Evolutionary conservation across 2,888 invertebrate genomes (phyloP).

Genomic region (Nomada goodeniana): DNA sequence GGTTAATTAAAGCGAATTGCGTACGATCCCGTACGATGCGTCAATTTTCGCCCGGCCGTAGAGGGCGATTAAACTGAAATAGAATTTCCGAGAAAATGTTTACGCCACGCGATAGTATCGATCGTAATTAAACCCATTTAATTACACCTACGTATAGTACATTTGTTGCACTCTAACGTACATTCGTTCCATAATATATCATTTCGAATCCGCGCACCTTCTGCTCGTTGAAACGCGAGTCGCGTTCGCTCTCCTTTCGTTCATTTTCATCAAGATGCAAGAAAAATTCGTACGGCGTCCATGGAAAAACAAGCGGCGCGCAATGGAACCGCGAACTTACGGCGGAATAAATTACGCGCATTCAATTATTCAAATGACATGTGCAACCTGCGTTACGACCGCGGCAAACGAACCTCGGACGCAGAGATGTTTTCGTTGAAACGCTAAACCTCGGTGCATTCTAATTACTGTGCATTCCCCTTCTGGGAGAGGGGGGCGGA

Average conservation of each 20-base stretch:
- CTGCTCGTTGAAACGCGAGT: neutral
- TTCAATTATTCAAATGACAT: constrained; percentile 46
- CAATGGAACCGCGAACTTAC: constrained; percentile 19
- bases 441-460: neutral
- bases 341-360: constrained; percentile 34
- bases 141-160: neutral
- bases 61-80: constrained; percentile 5
- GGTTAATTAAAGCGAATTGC: constrained; percentile 19
- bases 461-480: neutral
- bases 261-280: neutral
- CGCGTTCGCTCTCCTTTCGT: neutral
- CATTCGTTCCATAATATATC: neutral
- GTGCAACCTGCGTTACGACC: neutral
- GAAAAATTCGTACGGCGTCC: constrained; percentile 6
- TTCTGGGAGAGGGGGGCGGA: too few species aligned
- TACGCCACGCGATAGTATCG: neutral
- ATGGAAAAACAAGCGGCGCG: neutral
- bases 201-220: neutral
- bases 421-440: neutral
- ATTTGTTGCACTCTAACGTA: neutral
- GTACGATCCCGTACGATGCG: neutral
- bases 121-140: constrained; percentile 13
- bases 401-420: constrained; percentile 6
- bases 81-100: neutral
- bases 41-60: neutral